Evolutionary conservation across 2,797 vertebrate genomes (phyloP), one percentile per base, ranked within the genome.

Genomic region (Chelon auratus): DNA sequence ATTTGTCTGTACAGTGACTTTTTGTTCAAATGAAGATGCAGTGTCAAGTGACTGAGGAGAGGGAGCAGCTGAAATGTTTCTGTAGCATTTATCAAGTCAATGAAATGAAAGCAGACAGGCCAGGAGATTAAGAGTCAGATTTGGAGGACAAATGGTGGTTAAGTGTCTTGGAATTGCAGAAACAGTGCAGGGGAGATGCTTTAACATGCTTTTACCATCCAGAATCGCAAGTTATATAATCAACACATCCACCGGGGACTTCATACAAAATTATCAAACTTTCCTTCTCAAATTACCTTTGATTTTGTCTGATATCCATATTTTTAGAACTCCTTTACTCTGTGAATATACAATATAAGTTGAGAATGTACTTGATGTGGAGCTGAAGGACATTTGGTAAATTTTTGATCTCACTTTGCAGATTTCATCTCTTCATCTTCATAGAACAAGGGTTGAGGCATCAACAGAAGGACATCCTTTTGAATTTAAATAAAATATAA

Each of bases 91-190:
- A 80, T 71, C 69, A 76, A 59, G 36, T 55, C 36, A 24, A 11
- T 69, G 36, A 47, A 80, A 82, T 73, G 45, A 72, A 91, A 85
- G 70, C 65, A 10, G 52, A 45, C 65, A 55, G 59, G 42, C 62
- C 9, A 20, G 62, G 65, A 73, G 84, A 77, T 86, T 63, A 75
- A 76, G 87, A 77, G 52, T 11, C 8, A 48, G 24, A 72, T 77
- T 22, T 42, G n/a, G 37, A 71, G 72, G 26, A 45, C 53, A 74
- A 51, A 68, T 36, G 59, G 50, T 20, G 62, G 65, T 79, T 78
- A 64, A 59, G 22, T 57, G 61, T 61, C 55, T 74, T 62, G 56
- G 61, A 67, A 72, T 75, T 78, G 73, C 72, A 52, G 48, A 68
- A 15, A 26, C 43, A 24, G 18, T 50, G 50, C 55, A 56, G 11